Base-by-base conservation (phyloP, 2,797 vertebrate genomes). In the Leptoclinus maculatus region DNA sequence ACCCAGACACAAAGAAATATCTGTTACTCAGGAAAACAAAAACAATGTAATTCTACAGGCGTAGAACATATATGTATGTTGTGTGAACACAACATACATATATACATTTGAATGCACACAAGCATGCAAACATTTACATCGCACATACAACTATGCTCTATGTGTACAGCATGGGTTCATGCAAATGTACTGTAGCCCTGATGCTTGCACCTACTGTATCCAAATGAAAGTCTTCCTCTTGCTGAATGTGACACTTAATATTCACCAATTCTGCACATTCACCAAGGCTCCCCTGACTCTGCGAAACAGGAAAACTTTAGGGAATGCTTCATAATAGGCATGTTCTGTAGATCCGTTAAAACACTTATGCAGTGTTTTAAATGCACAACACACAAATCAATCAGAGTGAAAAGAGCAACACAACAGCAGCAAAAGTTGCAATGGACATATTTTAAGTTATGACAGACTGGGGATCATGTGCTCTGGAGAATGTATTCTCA, bases 311-410 rank as follows among this genome's bases (percentile, higher is more conserved):
- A 59, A 36, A 25, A 64, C 83, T 36, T 66, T 23, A 9, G 82
- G 75, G 80, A 69, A 34, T 23, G 16, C 49, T 74, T 76, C 62
- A 79, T 79, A 41, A 72, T 59, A 66, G 68, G 72, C 74, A 53
- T 77, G 62, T 83, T 82, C 39, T 53, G 56, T 53, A 62, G 45
- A 74, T 49, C 66, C 53, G 73, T 79, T 82, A 64, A 58, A 74
- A 29, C 47, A 81, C 67, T 79, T 71, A 72, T 82, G 72, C 70
- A 60, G 60, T 36, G 51, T 83, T 86, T 87, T 76, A 79, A 86
- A 88, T 74, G 74, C 65, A 68, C 54, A 32, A 54, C n/a, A 74
- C 32, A 63, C 73, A 83, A 86, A 86, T 83, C 83, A 51, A 88
- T 87, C 73, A 59, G 38, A 79, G 83, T 84, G 83, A 81, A 74